Percentiles rank a stretch among this genome's conserved stretches.
phyloP scores from a whole-genome alignment of 1,140 invertebrate species.

The Drosophila serrata region DNA sequence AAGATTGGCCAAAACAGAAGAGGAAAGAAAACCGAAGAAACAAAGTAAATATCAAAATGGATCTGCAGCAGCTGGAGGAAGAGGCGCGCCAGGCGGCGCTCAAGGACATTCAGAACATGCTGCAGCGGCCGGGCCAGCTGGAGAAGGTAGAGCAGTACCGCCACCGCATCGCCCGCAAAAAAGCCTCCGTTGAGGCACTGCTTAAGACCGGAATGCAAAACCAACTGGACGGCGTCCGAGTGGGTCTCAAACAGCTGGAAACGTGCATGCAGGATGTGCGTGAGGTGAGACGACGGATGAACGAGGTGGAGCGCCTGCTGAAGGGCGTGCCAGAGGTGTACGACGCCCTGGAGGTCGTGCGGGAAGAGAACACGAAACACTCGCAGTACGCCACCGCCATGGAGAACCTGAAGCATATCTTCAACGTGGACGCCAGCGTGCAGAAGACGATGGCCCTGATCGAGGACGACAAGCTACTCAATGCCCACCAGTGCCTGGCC shows the following conservation, averaged over 20 bases:
- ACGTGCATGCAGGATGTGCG: conserved; percentile 94
- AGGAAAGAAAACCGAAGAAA: not conserved
- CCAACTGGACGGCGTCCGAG: conserved; percentile 97
- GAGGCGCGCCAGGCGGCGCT: conserved; percentile 94
- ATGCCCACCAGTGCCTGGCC: conserved; percentile 97
- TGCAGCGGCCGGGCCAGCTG: conserved; percentile 97
- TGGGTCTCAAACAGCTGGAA: conserved; percentile 96
- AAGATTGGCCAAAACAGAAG: conserved; percentile 30
- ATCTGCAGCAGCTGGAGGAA: conserved; percentile 92
- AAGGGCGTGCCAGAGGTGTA: conserved; percentile 90
- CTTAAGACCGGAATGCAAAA: conserved; percentile 99
- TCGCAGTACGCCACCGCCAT: conserved; percentile 98
- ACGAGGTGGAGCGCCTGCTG: conserved; percentile 89
- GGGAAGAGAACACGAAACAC: conserved; percentile 97
- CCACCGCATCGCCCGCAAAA: conserved; percentile 90
- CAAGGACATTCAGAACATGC: conserved; percentile 96
- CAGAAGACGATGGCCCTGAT: conserved; percentile 97
- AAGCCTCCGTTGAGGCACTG: conserved; percentile 98
- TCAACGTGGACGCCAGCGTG: conserved; percentile 98
- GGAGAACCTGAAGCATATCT: conserved; percentile 99
- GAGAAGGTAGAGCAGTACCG: conserved; percentile 91
- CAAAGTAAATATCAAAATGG: conserved; percentile 86
- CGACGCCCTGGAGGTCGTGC: conserved; percentile 92
- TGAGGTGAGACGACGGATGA: conserved; percentile 89
- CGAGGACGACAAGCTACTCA: conserved; percentile 96